Conservation (phyloP, 1,140 invertebrate genomes). For the Anastatus disparis region DNA sequence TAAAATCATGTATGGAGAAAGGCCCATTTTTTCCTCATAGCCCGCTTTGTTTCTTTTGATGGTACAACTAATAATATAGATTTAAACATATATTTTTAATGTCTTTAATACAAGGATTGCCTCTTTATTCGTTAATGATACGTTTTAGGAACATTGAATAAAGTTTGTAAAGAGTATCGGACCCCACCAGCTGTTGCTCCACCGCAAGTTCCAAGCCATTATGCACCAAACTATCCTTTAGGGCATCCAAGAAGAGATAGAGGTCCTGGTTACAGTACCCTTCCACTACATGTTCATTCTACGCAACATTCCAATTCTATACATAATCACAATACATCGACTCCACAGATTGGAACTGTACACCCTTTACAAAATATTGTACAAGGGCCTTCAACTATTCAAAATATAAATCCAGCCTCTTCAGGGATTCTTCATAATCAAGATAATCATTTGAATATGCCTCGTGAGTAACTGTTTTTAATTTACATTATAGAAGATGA, state of each 20-base stretch:
- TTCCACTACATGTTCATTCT: conserved; percentile 71
- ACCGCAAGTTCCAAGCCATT: conserved; percentile 93
- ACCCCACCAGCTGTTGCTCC: conserved; percentile 95
- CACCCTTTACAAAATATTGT: conserved; percentile 71
- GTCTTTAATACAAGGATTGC: too few relatives aligned
- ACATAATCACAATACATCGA: conserved; percentile 61
- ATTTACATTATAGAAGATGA: too few relatives aligned
- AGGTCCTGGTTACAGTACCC: conserved; percentile 86
- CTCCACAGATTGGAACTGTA: conserved; percentile 72
- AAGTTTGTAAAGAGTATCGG: conserved; percentile 86
- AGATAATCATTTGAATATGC: conserved; percentile 73
- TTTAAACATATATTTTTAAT: too few relatives aligned
- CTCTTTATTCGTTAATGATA: background rate
- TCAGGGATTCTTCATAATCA: background rate
- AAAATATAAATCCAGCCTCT: conserved; percentile 39
- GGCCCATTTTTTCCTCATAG: too few relatives aligned
- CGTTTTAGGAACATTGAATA: conserved; percentile 71
- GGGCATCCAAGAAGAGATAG: conserved; percentile 80
- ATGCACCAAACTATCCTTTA: conserved; percentile 92
- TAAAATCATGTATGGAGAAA: too few relatives aligned
- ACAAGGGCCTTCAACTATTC: conserved; percentile 74
- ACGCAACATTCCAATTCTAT: conserved; percentile 58
- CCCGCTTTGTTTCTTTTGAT: too few relatives aligned
- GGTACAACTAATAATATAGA: too few relatives aligned
- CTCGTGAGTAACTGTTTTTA: conserved; percentile 83